Conservation (phyloP, 2,113 vertebrate species). For the Nothocercus julius region DNA sequence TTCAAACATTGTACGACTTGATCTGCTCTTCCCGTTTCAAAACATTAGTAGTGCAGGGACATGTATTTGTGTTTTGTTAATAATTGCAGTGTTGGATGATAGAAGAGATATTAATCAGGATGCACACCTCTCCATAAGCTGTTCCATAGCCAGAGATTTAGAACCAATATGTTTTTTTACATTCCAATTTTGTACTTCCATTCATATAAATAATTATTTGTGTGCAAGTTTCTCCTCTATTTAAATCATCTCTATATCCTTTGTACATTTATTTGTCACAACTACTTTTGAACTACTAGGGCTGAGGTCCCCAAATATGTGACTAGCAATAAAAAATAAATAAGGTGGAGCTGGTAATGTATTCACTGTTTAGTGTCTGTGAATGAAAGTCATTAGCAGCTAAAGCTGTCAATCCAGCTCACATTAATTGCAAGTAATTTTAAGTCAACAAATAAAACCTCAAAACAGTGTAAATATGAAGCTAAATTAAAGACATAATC, state of each 20-base stretch:
- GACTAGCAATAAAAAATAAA: background rate
- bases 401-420: background rate
- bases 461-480: background rate
- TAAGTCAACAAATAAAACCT: background rate
- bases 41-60: background rate
- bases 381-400: background rate
- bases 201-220: background rate
- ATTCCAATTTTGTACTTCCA: rapidly evolving
- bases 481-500: background rate
- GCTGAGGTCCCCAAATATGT: background rate
- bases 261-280: background rate
- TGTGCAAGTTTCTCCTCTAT: background rate
- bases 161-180: background rate
- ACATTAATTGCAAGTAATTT: background rate
- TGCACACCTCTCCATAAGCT: background rate
- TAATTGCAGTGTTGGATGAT: background rate
- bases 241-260: background rate
- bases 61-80: conserved; percentile 12
- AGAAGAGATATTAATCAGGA: background rate
- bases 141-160: background rate
- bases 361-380: background rate
- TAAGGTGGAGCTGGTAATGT: background rate
- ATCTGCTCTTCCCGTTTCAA: background rate
- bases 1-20: background rate
- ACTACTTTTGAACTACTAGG: background rate